Base-by-base conservation (phyloP, 2,797 vertebrate species). In the Manis pentadactyla region DNA sequence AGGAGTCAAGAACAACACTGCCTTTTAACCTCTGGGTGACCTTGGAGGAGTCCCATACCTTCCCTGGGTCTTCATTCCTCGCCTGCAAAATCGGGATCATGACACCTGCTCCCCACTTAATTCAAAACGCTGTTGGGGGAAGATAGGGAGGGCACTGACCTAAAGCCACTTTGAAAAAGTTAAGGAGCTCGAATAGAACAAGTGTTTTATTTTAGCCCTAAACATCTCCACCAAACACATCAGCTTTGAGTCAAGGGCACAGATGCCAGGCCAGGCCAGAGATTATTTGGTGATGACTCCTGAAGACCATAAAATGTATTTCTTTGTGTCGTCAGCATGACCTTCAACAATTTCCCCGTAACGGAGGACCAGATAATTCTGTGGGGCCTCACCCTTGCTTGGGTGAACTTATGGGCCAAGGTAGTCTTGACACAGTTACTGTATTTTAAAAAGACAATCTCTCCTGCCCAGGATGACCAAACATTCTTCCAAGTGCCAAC, bases 91-190 rank as follows among this genome's bases (percentile, higher is more conserved):
- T 10, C 1, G 8, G 15, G 68, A 37, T 63, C 29, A 0, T 19
- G 34, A 49, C 53, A 64, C 51, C 57, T 34, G 18, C 73, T 88
- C 79, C 51, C 29, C 51, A 10, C 46, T 73, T 81, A 89, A 82
- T 55, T 82, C 66, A 17, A 86, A 74, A 73, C n/a, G 31, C 3
- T 18, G 37, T 17, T 57, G 83, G 81, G 64, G 34, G 53, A 86
- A 92, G 64, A 87, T 79, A 49, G 66, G 1, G 59, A 83, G 87
- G 46, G 86, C 93, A 89, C 89, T 63, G 73, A 91, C 31, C 49
- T 7, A 77, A 92, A 81, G 83, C 84, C 79, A 69, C 83, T 75
- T 53, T 39, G 59, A 53, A 37, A 46, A 86, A 90, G 89, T 57
- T 88, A 89, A 96, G 87, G 66, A 39, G 1, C 39, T 86, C 39